Base-by-base conservation (phyloP, 2,797 vertebrate species). In the Galago senegalensis region DNA sequence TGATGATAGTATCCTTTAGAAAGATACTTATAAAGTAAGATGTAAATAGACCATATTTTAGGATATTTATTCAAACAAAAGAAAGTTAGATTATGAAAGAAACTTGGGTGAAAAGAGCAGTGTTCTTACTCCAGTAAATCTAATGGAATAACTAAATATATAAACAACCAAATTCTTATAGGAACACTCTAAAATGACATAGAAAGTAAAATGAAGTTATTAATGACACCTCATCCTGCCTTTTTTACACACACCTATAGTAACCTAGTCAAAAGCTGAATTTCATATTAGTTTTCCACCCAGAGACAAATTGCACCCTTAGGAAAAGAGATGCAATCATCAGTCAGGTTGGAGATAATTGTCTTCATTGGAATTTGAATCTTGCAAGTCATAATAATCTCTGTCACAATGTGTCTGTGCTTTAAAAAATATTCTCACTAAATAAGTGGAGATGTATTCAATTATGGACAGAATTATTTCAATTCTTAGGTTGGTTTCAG, bases 391-490 rank as follows among this genome's bases (percentile, higher is more conserved):
- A 70, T 88, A 96, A 93, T 67, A 72, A 43, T 96, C 93, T 96
- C 69, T 94, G 89, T 72, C 89, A 94, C 87, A 7, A 97, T 11
- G 65, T 91, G 96, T 96, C 91, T 94, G 96, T 95, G 96, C 95
- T 97, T 98, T 97, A 61, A 89, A 93, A 77, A 58, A 13, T 87
- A 87, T 67, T 56, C 60, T 95, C 84, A 96, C 43, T 88, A 97
- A 97, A 61, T 89, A 96, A 53, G 92, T 87, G 23, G 76, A 27
- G 20, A 20, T 17, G 92, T 97, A 91, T 96, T 93, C 37, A 95
- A 92, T 96, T 21, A 70, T 3, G 23, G 3, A 40, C 20, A 60
- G 18, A 27, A 82, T 53, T 77, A 81, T 96, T 97, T 96, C 90
- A 86, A 67, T 81, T 93, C 53, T 96, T 37, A 20, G 91, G 9